Percentiles rank a stretch among this genome's conserved stretches.
Conservation (phyloP, 2,888 invertebrate species). For the Lithosia quadra region DNA sequence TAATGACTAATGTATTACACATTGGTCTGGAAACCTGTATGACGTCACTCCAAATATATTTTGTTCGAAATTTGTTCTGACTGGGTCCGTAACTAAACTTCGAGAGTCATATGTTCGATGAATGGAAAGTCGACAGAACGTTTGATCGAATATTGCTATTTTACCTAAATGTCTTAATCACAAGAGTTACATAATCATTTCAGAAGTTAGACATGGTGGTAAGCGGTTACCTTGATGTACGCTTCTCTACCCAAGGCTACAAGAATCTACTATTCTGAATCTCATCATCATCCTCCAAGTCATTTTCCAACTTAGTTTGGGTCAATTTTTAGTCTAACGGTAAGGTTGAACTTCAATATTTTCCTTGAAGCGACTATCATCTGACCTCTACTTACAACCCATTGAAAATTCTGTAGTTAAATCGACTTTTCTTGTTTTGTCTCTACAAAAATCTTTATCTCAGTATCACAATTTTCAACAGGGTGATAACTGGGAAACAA, state of each 20-base stretch:
- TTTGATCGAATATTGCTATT: too few species aligned
- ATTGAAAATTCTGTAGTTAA: background rate
- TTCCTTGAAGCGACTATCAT: background rate
- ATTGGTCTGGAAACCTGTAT: background rate
- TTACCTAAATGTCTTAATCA: background rate
- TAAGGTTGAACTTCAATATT: background rate
- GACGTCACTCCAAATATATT: constrained; percentile 1
- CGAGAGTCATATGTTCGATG: too few species aligned
- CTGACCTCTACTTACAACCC: background rate
- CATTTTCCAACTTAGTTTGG: too few species aligned
- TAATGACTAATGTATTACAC: background rate
- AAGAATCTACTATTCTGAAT: background rate
- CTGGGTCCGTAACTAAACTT: too few species aligned
- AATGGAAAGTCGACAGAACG: too few species aligned
- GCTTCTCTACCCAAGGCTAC: background rate
- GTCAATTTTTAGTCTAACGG: too few species aligned
- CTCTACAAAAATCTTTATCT: background rate
- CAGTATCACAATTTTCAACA: background rate
- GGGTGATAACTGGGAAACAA: too few species aligned
- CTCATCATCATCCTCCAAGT: too few species aligned
- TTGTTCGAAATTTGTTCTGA: background rate
- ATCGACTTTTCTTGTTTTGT: too few species aligned
- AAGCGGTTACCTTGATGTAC: background rate
- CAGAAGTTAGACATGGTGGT: background rate
- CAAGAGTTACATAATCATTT: background rate